Base-by-base conservation (phyloP, 2,797 vertebrate species). In the Tamandua tetradactyla region DNA sequence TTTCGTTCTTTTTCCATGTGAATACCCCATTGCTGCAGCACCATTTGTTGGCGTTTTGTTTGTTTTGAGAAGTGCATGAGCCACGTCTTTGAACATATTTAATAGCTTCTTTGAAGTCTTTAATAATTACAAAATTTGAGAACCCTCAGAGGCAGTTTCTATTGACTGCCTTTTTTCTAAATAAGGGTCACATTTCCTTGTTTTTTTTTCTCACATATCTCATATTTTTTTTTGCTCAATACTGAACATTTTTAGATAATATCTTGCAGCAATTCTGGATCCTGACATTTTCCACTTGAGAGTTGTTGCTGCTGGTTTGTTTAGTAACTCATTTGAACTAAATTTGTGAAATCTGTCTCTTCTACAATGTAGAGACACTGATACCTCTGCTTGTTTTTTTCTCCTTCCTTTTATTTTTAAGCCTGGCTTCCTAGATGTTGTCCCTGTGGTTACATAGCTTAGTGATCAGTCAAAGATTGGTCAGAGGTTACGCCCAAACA, bases 1-100 rank as follows among this genome's bases (percentile, higher is more conserved):
- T n/a, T n/a, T n/a, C n/a, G n/a, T n/a, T n/a, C n/a, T n/a, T n/a
- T n/a, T n/a, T n/a, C n/a, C n/a, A n/a, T n/a, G n/a, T n/a, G n/a
- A n/a, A n/a, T n/a, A n/a, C n/a, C n/a, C n/a, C n/a, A n/a, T n/a
- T n/a, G n/a, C n/a, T n/a, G n/a, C n/a, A n/a, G n/a, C n/a, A n/a
- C n/a, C n/a, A n/a, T n/a, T n/a, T n/a, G n/a, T n/a, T n/a, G n/a
- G n/a, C n/a, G n/a, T n/a, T n/a, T n/a, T n/a, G n/a, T n/a, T n/a
- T n/a, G n/a, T n/a, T n/a, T n/a, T n/a, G n/a, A n/a, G n/a, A n/a
- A n/a, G n/a, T n/a, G n/a, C n/a, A n/a, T n/a, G n/a, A 25, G 87
- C 62, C 84, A 66, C 27, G 68, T 80, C 25, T 80, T 96, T 76
- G 30, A 71, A 57, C 32, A 71, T 76, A 88, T 88, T 95, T 72